Conservation (phyloP, 2,113 vertebrate species). For the Muntiacus reevesi region DNA sequence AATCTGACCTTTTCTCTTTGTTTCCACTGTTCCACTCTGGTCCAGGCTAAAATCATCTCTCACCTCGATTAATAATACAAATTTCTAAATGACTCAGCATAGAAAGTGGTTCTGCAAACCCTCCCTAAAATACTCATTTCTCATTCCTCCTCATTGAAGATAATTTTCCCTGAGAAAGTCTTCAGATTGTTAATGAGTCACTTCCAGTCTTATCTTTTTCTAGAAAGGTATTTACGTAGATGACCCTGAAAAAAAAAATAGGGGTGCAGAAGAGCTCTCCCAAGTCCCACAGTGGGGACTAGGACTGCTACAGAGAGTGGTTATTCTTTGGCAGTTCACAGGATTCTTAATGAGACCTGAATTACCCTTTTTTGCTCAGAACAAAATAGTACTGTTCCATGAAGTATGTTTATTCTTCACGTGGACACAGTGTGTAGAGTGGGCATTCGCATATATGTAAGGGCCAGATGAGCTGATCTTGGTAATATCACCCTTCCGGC, state of each 20-base stretch:
- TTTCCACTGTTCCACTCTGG: background rate
- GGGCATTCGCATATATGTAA: background rate
- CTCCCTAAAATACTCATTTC: background rate
- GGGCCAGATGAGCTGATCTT: background rate
- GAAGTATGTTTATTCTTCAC: background rate
- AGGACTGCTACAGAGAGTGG: background rate
- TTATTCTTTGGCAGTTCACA: background rate
- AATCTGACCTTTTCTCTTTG: background rate
- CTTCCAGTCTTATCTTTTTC: background rate
- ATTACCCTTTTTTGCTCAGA: background rate
- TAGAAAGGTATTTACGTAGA: background rate
- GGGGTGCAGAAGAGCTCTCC: background rate
- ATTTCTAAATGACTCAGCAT: background rate
- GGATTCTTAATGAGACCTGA: background rate
- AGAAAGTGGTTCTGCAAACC: background rate
- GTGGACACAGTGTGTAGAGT: background rate
- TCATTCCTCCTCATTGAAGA: background rate
- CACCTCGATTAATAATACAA: background rate
- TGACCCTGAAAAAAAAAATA: background rate
- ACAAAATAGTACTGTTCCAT: background rate
- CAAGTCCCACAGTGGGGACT: background rate
- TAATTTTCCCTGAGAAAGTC: constrained; percentile 9
- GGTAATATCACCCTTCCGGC: background rate
- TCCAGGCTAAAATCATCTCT: background rate
- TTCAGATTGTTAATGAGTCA: background rate